Percentiles rank a stretch among this genome's conserved stretches.
Conservation (phyloP, 2,797 vertebrate genomes). For the Chelonia mydas region DNA sequence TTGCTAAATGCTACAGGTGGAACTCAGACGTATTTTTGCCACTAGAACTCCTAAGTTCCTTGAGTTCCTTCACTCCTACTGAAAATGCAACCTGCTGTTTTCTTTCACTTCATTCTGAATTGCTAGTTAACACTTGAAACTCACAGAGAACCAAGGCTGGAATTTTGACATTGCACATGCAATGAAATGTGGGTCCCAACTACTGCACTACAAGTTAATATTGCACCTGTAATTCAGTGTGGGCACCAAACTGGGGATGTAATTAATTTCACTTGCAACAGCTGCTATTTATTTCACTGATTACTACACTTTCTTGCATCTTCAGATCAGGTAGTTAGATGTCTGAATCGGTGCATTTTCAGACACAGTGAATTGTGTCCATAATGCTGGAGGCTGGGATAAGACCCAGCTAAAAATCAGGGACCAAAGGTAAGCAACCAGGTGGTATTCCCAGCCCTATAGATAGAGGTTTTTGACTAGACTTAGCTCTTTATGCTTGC, state of each 20-base stretch:
- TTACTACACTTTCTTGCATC: not conserved
- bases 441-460: not conserved
- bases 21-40: not conserved
- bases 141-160: slow-evolving; percentile 10
- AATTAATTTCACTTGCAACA: not conserved
- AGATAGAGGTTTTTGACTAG: not conserved
- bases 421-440: not conserved
- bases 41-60: slow-evolving; percentile 6
- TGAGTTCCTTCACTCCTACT: slow-evolving; percentile 33
- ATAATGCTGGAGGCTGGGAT: not conserved
- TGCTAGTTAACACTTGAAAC: slow-evolving; percentile 55
- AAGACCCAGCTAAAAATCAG: not conserved
- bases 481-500: not conserved
- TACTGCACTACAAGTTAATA: slow-evolving; percentile 15
- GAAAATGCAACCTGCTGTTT: slow-evolving; percentile 12
- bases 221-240: not conserved
- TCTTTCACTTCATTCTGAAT: slow-evolving; percentile 13
- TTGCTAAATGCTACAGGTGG: not conserved
- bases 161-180: slow-evolving; percentile 42
- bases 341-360: not conserved
- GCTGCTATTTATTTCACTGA: not conserved
- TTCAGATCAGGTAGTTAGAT: not conserved
- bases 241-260: not conserved
- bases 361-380: not conserved
- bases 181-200: slow-evolving; percentile 40